Conservation (phyloP, 2,888 invertebrate genomes). For the Drosophila nr. fundita region DNA sequence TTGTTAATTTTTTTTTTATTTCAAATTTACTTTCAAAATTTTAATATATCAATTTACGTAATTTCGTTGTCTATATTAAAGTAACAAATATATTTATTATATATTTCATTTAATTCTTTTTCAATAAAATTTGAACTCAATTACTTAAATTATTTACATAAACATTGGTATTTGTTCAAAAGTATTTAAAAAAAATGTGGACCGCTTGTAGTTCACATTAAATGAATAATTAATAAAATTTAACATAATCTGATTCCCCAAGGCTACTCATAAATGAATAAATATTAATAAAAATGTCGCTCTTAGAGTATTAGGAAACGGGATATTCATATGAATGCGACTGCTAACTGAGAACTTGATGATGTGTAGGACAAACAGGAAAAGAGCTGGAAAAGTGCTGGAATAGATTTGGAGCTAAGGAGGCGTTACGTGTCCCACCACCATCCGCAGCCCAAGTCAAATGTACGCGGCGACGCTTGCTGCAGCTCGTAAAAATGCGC, state of each 20-base stretch:
- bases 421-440: conserved; percentile 28
- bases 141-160: not conserved
- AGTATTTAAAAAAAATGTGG: not conserved
- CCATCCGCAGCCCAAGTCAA: conserved; percentile 23
- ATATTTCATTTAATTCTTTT: not conserved
- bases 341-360: conserved; percentile 19
- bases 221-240: not conserved
- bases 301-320: conserved; percentile 1
- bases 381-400: not conserved
- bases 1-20: not conserved
- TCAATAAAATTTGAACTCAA: not conserved
- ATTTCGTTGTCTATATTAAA: not conserved
- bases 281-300: not conserved
- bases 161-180: not conserved
- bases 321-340: not conserved
- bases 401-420: conserved; percentile 27
- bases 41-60: not conserved
- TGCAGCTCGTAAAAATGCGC: conserved; percentile 78
- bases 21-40: not conserved
- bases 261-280: not conserved
- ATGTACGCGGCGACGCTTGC: conserved; percentile 48
- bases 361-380: conserved; percentile 1
- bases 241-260: not conserved
- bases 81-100: not conserved
- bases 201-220: not conserved